phyloP scores from a whole-genome alignment of 2,113 vertebrate genomes.

The Chrysemys picta region DNA sequence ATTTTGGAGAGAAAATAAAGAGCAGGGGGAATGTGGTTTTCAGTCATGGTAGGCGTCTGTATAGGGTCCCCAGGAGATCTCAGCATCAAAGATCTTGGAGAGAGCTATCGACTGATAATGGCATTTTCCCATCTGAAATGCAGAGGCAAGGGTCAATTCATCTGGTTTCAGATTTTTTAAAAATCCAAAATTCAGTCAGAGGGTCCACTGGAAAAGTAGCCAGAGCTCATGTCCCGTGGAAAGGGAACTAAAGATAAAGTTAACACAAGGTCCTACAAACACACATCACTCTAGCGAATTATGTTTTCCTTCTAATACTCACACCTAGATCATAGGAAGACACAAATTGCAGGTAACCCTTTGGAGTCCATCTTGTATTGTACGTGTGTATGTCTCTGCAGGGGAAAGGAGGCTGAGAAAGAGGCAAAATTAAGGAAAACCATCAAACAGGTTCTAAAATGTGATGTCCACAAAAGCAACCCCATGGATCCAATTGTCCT shows the following conservation, averaged over 20 bases:
- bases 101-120: background rate
- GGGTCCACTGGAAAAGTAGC: background rate
- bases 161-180: background rate
- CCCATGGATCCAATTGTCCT: conserved; percentile 33
- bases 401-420: conserved; percentile 19
- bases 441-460: conserved; percentile 33
- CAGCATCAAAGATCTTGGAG: background rate
- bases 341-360: background rate
- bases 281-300: background rate
- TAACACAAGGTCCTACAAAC: background rate
- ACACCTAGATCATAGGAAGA: background rate
- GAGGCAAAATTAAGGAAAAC: conserved; percentile 27
- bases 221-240: background rate
- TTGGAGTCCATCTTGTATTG: too few relatives aligned
- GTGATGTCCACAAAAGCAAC: conserved; percentile 45
- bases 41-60: background rate
- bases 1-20: too few relatives aligned
- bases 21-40: too few relatives aligned
- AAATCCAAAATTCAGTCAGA: background rate
- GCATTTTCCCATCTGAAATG: background rate
- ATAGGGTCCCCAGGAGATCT: background rate
- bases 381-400: background rate
- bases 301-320: rapidly evolving
- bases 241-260: background rate
- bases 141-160: background rate